Conservation (phyloP, 2,888 invertebrate species). For the Metacarcinus magister region DNA sequence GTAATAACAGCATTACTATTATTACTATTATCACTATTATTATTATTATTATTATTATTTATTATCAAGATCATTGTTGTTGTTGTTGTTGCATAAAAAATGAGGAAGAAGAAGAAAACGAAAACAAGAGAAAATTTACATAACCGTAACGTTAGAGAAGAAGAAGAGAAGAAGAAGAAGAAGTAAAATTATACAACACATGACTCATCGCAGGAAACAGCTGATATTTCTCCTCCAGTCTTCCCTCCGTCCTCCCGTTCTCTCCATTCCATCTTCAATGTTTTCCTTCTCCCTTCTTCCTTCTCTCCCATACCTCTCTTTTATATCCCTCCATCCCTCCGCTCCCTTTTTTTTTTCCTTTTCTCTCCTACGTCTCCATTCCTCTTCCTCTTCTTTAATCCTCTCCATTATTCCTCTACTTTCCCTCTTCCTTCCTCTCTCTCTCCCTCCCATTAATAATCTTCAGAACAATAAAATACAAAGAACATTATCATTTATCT, state of each 20-base stretch:
- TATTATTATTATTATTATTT: background rate
- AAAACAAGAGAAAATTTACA: no score
- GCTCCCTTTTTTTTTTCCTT: background rate
- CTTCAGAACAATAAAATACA: no score
- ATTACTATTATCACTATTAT: background rate
- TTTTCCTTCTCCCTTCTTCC: background rate
- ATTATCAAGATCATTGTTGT: background rate
- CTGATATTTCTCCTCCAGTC: background rate
- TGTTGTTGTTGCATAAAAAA: background rate
- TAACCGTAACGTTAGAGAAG: background rate
- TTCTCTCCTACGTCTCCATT: background rate
- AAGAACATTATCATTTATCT: no score
- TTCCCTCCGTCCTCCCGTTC: background rate
- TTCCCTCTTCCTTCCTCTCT: slow-evolving; percentile 66
- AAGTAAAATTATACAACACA: background rate
- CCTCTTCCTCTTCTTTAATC: background rate
- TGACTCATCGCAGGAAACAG: background rate
- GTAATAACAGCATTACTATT: background rate
- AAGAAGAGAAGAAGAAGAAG: background rate
- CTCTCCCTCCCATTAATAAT: slow-evolving; percentile 32
- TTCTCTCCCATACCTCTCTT: background rate
- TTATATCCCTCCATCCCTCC: background rate
- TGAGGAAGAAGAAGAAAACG: background rate
- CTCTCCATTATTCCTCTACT: background rate
- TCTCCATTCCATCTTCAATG: background rate